Evolutionary conservation across 2,797 vertebrate genomes (phyloP).

Genomic region (Emydoidea blandingii): DNA sequence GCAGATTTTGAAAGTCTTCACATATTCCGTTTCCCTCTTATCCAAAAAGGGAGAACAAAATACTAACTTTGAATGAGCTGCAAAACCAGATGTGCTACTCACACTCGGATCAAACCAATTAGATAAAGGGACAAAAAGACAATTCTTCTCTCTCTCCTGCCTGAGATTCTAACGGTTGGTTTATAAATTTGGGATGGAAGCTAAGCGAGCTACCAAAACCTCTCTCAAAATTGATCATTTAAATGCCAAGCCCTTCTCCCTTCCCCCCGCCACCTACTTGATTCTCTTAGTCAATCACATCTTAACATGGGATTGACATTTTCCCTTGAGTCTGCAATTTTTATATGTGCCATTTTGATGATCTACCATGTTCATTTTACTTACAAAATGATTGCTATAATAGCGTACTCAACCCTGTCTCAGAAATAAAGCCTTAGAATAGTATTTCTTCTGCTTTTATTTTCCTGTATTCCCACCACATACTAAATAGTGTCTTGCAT

Average conservation of each 20-base stretch:
- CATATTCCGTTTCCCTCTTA: neutral
- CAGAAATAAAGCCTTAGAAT: neutral
- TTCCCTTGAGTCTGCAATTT: neutral
- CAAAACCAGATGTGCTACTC: neutral
- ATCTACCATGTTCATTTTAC: neutral
- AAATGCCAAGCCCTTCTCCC: neutral
- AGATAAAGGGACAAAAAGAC: neutral
- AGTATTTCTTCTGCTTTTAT: neutral
- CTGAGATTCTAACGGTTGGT: neutral
- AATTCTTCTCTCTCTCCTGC: neutral
- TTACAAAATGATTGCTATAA: neutral
- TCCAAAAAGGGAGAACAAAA: neutral
- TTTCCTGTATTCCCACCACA: neutral
- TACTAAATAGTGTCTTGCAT: neutral
- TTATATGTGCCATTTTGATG: neutral
- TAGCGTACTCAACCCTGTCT: neutral
- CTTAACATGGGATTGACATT: neutral
- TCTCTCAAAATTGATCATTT: neutral
- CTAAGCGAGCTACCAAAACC: neutral
- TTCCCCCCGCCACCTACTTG: neutral
- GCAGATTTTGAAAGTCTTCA: neutral
- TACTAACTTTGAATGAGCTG: neutral
- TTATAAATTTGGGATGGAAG: neutral
- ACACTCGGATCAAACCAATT: neutral
- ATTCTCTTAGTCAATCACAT: neutral